phyloP scores from a whole-genome alignment of 2,113 vertebrate species.

The Thunnus maccoyii region DNA sequence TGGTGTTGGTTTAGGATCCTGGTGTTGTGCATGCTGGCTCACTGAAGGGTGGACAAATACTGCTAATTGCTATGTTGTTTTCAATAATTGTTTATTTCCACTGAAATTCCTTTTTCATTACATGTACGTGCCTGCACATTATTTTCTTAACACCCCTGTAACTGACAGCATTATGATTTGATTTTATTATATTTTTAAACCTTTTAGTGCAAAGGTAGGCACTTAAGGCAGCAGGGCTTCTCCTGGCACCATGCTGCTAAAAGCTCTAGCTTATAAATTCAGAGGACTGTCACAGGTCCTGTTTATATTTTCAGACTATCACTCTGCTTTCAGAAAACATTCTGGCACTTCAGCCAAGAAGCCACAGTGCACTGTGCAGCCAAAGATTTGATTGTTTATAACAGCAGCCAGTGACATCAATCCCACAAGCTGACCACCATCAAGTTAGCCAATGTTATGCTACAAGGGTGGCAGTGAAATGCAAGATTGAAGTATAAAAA shows the following conservation, averaged over 20 bases:
- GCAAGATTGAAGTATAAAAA: conserved; percentile 12
- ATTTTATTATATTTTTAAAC: conserved; percentile 42
- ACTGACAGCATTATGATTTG: conserved; percentile 27
- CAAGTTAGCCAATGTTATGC: conserved; percentile 19
- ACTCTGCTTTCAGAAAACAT: conserved; percentile 31
- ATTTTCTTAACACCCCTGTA: background rate
- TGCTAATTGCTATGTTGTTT: background rate
- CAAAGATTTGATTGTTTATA: conserved; percentile 44
- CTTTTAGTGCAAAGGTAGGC: conserved; percentile 12
- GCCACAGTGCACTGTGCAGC: conserved; percentile 13
- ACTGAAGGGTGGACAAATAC: no score
- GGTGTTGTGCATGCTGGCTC: no score
- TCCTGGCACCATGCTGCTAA: conserved; percentile 15
- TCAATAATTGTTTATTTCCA: background rate
- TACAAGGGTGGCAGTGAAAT: conserved; percentile 8
- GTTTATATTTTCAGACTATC: conserved; percentile 43
- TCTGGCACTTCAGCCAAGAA: conserved; percentile 19
- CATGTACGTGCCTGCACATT: background rate
- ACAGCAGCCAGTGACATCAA: conserved; percentile 46
- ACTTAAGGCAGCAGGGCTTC: conserved; percentile 18
- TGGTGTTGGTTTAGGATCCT: no score
- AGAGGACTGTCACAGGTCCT: conserved; percentile 9
- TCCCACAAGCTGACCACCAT: conserved; percentile 26
- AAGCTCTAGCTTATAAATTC: conserved; percentile 31
- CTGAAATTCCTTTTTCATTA: no score